Evolutionary conservation across 2,113 vertebrate genomes (phyloP).

Genomic region (Sceloporus undulatus): DNA sequence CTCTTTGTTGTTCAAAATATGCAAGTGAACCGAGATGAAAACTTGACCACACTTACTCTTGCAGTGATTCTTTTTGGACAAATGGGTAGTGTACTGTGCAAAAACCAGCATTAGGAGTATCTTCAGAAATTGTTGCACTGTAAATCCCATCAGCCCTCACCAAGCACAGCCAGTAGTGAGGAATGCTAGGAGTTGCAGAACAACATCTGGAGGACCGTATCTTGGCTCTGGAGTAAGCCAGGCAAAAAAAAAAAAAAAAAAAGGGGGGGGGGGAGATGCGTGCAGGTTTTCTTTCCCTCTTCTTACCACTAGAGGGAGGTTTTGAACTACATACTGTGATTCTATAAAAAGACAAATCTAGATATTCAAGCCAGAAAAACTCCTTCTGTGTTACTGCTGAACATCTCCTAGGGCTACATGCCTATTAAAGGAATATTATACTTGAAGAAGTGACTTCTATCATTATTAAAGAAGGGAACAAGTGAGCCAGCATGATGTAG

Average conservation of each 20-base stretch:
- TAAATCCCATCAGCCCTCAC: no score
- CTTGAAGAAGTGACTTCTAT: not conserved
- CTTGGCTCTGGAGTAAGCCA: no score
- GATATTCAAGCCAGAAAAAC: not conserved
- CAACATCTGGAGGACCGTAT: no score
- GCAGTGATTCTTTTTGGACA: not conserved
- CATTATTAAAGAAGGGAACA: not conserved
- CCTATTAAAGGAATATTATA: not conserved
- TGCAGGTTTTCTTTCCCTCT: not conserved
- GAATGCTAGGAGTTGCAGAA: no score
- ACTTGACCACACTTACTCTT: not conserved
- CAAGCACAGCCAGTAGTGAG: no score
- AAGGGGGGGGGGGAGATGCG: not conserved
- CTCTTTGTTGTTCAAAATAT: not conserved
- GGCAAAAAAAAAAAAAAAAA: no score
- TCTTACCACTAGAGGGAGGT: slow-evolving; percentile 24
- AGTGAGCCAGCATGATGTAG: no score
- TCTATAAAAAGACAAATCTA: not conserved
- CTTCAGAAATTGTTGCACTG: no score
- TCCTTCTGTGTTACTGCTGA: not conserved
- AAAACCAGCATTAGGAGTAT: not conserved
- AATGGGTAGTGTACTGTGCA: not conserved
- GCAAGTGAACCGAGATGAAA: not conserved
- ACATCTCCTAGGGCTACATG: not conserved
- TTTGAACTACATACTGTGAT: not conserved